Evolutionary conservation across 2,113 vertebrate species (phyloP), one percentile per base, ranked within the genome.

Genomic region (Pterophyllum scalare): DNA sequence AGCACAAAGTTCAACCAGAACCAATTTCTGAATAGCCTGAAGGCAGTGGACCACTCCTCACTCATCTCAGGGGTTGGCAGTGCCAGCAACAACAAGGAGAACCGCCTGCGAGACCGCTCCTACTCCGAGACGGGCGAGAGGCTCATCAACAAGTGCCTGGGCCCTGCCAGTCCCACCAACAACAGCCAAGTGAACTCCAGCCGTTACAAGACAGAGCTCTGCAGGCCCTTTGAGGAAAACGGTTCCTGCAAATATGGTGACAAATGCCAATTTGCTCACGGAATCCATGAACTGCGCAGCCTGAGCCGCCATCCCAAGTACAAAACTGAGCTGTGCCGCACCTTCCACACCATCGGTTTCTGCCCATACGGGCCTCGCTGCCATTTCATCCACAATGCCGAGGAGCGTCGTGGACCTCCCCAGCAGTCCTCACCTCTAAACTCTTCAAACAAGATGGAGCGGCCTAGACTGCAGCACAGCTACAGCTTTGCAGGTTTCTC

Each of bases 321-420:
- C 97, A 99, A 99, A 95, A 99, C 98, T 1, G 98, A 99, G 97
- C 97, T 99, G 88, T 99, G 98, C 95, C 98, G 98, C 96, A 99
- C 98, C 90, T 99, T 99, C 96, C 98, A 99, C 95, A 99, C 98
- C 95, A 99, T 99, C 26, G 98, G 98, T 33, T 99, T 99, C 95
- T 99, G 98, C 92, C 98, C 98, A 0, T 99, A 99, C 0, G 98
- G 98, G 89, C 98, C 98, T 5, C 97, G 98, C 89, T 99, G 98
- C 95, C 98, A 99, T 95, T 99, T 99, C 97, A 99, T 99, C 93
- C 98, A 99, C 95, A 99, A 99, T 3, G 98, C 98, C 0, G 98
- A 99, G 92, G 98, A 99, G 94, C 97, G 98, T 76, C 97, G 98
- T 0, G 96, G 97, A 11, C 97, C 98, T 54, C 96, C 98, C 0